A percentile compares a stretch with the other conserved stretches of the same genome.
Evolutionary conservation across 2,797 vertebrate species (phyloP).

Genomic region (Siniperca obscura): DNA sequence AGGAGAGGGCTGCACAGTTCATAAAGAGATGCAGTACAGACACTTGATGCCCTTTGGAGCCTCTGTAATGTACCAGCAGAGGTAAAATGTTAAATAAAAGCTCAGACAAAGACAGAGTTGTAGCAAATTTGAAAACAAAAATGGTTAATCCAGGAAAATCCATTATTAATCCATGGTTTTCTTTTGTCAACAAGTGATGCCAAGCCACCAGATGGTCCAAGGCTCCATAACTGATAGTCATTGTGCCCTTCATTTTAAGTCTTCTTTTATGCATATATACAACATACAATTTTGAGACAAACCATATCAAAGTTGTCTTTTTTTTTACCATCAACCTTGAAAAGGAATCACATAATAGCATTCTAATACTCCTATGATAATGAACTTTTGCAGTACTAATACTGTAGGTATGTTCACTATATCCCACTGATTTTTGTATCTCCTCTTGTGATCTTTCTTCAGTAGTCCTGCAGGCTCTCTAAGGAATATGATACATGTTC

Average conservation of each 20-base stretch:
- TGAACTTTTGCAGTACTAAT: not conserved
- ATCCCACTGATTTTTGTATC: not conserved
- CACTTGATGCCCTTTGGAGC: slow-evolving; percentile 6
- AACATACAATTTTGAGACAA: not conserved
- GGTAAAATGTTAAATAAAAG: not conserved
- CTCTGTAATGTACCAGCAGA: not conserved
- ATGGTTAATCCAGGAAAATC: not conserved
- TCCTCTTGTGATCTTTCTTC: not conserved
- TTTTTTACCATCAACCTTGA: not conserved
- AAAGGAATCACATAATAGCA: not conserved
- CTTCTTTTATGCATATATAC: not conserved
- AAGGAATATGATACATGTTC: not conserved
- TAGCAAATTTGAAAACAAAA: not conserved
- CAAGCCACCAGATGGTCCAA: slow-evolving; percentile 54
- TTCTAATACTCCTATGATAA: not conserved
- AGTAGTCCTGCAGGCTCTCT: not conserved
- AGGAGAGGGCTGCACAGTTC: slow-evolving; percentile 54
- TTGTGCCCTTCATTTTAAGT: too few species aligned
- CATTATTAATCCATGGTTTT: too few species aligned
- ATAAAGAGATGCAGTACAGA: slow-evolving; percentile 44
- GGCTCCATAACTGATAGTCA: not conserved
- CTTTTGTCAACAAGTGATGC: not conserved
- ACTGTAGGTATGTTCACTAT: not conserved
- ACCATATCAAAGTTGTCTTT: not conserved
- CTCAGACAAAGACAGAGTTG: not conserved